phyloP scores from a whole-genome alignment of 35 echinoderm and acorn worm genomes.

The Diadema setosum region DNA sequence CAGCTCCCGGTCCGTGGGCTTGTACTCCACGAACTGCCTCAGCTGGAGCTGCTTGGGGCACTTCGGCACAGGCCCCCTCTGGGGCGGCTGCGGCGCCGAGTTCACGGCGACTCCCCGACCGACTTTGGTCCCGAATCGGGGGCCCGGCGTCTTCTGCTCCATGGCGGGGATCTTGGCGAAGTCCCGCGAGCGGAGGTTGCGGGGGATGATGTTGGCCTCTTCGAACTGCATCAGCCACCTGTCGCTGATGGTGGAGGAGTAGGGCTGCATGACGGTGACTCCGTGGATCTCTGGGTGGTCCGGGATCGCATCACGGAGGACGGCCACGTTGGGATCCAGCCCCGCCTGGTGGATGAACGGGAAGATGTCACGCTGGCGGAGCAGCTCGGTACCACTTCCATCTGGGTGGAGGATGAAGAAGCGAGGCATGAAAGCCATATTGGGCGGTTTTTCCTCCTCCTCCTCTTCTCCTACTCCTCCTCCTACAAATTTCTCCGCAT shows the following conservation, averaged over 20 bases:
- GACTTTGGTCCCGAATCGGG: conserved; percentile 86
- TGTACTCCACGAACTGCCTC: conserved; percentile 87
- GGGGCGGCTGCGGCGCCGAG: not conserved
- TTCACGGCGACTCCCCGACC: conserved; percentile 86
- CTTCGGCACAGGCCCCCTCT: conserved; percentile 26
- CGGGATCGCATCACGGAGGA: conserved; percentile 74
- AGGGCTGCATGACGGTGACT: conserved; percentile 86
- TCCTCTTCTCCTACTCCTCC: conserved; percentile 29
- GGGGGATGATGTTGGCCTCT: conserved; percentile 80
- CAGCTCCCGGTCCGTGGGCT: conserved; percentile 43
- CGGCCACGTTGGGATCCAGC: conserved; percentile 78
- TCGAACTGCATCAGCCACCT: conserved; percentile 72
- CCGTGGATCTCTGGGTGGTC: conserved; percentile 90
- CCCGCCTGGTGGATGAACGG: conserved; percentile 59
- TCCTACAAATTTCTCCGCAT: not conserved
- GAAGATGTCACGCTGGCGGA: conserved; percentile 54
- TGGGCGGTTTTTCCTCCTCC: not conserved
- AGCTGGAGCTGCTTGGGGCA: conserved; percentile 79
- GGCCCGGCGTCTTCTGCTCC: conserved; percentile 56
- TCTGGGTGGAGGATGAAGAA: conserved; percentile 92
- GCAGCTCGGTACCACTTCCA: conserved; percentile 86
- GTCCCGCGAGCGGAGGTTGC: conserved; percentile 76
- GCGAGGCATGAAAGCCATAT: conserved; percentile 35
- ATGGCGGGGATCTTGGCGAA: conserved; percentile 65
- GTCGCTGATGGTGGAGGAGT: conserved; percentile 29